A percentile compares a stretch with the other conserved stretches of the same genome.
Conservation (phyloP, 2,113 vertebrate genomes). For the Upupa epops region DNA sequence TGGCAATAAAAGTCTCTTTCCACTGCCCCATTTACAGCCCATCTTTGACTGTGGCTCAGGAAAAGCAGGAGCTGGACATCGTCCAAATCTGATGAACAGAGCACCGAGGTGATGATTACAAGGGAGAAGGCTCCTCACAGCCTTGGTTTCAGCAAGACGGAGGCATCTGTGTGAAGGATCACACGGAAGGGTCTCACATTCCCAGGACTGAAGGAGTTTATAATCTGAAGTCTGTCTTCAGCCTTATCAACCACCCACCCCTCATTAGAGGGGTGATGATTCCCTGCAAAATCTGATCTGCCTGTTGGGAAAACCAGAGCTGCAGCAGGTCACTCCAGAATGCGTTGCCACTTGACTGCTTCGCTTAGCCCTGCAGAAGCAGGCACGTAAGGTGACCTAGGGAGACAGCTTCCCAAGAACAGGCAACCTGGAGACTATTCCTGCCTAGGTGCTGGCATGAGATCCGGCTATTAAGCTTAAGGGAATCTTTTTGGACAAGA, state of each 20-base stretch:
- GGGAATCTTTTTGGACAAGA: background rate
- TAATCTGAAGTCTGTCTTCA: background rate
- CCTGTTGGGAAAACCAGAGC: constrained; percentile 5
- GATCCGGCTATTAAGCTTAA: background rate
- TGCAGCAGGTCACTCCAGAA: background rate
- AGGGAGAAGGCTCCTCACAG: background rate
- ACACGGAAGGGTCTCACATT: constrained; percentile 17
- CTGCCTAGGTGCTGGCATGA: background rate
- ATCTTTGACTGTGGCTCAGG: background rate
- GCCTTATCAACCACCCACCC: constrained; percentile 25
- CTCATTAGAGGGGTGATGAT: constrained; percentile 23
- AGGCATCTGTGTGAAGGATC: constrained; percentile 34
- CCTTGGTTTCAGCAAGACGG: background rate
- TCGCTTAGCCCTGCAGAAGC: background rate
- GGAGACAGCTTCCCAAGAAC: background rate
- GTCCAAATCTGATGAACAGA: constrained; percentile 33
- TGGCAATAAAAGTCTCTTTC: background rate
- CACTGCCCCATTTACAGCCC: background rate
- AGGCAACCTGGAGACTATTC: background rate
- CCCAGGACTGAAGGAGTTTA: background rate
- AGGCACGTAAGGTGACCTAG: background rate
- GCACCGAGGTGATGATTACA: background rate
- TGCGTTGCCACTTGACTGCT: background rate
- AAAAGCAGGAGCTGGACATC: constrained; percentile 14
- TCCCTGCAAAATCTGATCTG: constrained; percentile 20